Evolutionary conservation across 1,140 invertebrate species (phyloP), one percentile per base, ranked within the genome.

Genomic region (Calycopis cecrops): DNA sequence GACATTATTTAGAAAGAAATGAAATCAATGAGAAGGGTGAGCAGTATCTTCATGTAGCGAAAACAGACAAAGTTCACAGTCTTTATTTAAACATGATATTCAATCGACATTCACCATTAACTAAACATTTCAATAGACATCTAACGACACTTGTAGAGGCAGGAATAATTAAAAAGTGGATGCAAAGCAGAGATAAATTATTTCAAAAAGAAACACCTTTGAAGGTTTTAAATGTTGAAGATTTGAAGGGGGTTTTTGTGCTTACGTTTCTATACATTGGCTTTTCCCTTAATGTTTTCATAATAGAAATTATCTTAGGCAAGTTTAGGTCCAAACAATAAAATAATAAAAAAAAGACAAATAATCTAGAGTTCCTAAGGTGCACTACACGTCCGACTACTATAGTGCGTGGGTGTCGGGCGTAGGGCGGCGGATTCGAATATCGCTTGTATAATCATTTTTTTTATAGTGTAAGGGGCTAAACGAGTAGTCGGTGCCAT

Each of bases 1-100:
- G 76, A 8, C 70, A 71, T 12, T 80, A 79, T 54, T 64, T 82
- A 9, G 65, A 73, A 64, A 70, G 71, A 52, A 86, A 79, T 64
- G 63, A 56, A 44, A 63, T 85, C 48, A 79, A 88, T 60, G 66
- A 76, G 4, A 71, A 79, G 38, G 86, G 84, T 1, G 65, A 80
- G 57, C 81, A 82, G 49, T 86, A 76, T 65, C 60, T 88, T 16
- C 85, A 88, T 47, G 67, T 88, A 21, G 77, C 78, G 6, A 62
- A 63, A 44, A 50, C 62, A 57, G 85, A 88, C 28, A 78, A 70
- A 65, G 73, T 87, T 28, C 87, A 88, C 60, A 87, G 76, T 55
- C 63, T 81, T 44, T 88, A 82, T 55, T 64, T 88, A 50, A 71
- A 75, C 17, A 44, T 44, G 16, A 16, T 44, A 7, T 7, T 44